A percentile compares a stretch with the other conserved stretches of the same genome.
Evolutionary conservation across 2,888 invertebrate genomes (phyloP).

Genomic region (Orchesella flavescens): DNA sequence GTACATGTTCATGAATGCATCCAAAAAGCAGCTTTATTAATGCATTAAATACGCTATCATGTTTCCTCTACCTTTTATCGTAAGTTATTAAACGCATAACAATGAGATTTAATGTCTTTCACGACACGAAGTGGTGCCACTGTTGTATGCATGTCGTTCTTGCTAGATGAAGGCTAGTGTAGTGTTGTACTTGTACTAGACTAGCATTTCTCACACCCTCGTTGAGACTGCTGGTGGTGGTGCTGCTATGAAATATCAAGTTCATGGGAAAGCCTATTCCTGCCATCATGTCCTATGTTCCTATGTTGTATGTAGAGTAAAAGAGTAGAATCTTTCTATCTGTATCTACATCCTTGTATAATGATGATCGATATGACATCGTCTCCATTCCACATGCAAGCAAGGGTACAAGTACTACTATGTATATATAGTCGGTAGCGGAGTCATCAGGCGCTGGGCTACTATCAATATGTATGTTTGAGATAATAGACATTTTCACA

Average conservation of each 20-base stretch:
- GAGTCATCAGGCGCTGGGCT: too few species aligned
- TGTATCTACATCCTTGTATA: conserved; percentile 37
- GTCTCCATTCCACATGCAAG: conserved; percentile 26
- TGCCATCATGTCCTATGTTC: neutral
- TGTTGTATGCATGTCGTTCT: neutral
- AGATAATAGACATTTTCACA: neutral
- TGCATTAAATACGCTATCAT: conserved; percentile 49
- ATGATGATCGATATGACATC: conserved; percentile 64
- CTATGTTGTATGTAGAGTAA: neutral
- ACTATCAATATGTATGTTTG: too few species aligned
- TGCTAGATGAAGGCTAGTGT: too few species aligned
- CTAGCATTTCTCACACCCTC: conserved; percentile 54
- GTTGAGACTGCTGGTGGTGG: neutral
- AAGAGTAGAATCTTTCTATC: conserved; percentile 28
- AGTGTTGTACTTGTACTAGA: too few species aligned
- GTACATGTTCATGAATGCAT: neutral
- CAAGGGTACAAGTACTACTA: too few species aligned
- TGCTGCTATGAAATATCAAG: too few species aligned
- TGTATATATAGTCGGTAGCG: too few species aligned
- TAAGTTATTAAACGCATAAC: conserved; percentile 15
- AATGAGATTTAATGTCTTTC: conserved; percentile 38
- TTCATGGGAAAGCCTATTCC: conserved; percentile 13
- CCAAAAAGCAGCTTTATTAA: conserved; percentile 32
- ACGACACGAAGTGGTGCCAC: conserved; percentile 46
- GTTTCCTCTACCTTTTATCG: conserved; percentile 1